Base-by-base conservation (phyloP, 2,888 invertebrate genomes). In the Villa cingulata region DNA sequence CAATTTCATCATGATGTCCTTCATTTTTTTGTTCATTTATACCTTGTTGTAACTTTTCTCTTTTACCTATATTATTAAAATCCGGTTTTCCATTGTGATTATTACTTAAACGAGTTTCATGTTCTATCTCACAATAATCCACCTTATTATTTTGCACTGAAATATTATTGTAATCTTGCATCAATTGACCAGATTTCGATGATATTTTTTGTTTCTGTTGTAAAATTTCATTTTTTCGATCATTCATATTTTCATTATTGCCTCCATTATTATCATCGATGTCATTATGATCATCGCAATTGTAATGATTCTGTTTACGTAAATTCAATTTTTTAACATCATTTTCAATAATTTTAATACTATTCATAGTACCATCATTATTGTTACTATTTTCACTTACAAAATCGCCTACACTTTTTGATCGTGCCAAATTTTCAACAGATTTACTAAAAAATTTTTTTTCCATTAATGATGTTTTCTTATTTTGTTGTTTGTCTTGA, bases 281-380 rank as follows among this genome's bases (percentile, higher is more conserved):
- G n/a, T 15, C 15, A 15, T 14, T 18, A 15, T 19, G n/a, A 14
- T 10, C 37, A 36, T 37, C 5, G 12, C 4, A 14, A 17, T 17
- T 5, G 6, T 41, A 5, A 27, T 17, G 36, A 37, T 37, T 17
- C 5, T 18, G 4, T 27, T 42, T 23, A 20, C 14, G 9, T 19
- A 51, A 46, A 23, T 34, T 43, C 40, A 56, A 49, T 40, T 51
- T 51, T 19, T 52, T 51, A 19, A 56, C 54, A 45, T 54, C 49
- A 41, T 57, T 55, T 27, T 52, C 56, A 18, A 56, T 56, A 37
- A 55, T 51, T 18, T 54, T 52, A 9, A 56, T 49, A 4, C 29
- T 41, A n/a, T n/a, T n/a, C n/a, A n/a, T n/a, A n/a, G n/a, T n/a
- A n/a, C n/a, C n/a, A n/a, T n/a, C n/a, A n/a, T n/a, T n/a, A n/a